Base-by-base conservation (phyloP, 92 coral and sea anemone species). In the Metridium senile region DNA sequence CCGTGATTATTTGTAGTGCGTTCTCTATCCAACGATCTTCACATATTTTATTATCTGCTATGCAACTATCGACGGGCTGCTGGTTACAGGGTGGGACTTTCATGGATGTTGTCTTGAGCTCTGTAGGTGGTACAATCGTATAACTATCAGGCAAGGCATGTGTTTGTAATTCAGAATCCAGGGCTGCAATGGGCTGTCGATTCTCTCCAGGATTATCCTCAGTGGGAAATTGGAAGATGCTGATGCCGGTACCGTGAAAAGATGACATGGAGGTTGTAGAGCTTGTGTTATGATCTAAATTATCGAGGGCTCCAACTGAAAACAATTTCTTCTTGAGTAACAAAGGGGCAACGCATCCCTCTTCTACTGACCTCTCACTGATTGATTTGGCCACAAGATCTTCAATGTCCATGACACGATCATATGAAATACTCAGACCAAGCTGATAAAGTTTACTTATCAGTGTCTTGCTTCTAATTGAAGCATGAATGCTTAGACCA, bases 341-440 rank as follows among this genome's bases (percentile, higher is more conserved):
- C 8, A 80, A 78, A 52, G 89, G 91, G 21, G 66, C 88, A 33
- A 82, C 78, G 75, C 66, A 73, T 9, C 84, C 86, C 59, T 86
- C 88, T 46, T 13, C 74, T 30, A 13, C 82, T 78, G 82, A 89
- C 26, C 76, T 62, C 78, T 86, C 86, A 66, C 91, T 87, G 30
- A 90, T 63, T 32, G 89, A 83, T 35, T 78, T 64, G 19, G 94
- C 91, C 73, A 82, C 81, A 70, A 35, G 45, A 25, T 82, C 91
- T 82, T 86, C 94, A 46, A 86, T 47, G 86, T 90, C 91, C 43
- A 90, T 9, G 80, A 90, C 83, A 58, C 87, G 71, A 66, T 90
- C 91, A 58, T 90, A 84, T n/a, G 89, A 86, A 28, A 86, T 89
- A 33, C 89, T 84, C 19, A 87, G 28, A 22, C 97, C 84, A 77